Evolutionary conservation across 2,113 vertebrate species (phyloP), one percentile per base, ranked within the genome.

Genomic region (Mobula hypostoma): DNA sequence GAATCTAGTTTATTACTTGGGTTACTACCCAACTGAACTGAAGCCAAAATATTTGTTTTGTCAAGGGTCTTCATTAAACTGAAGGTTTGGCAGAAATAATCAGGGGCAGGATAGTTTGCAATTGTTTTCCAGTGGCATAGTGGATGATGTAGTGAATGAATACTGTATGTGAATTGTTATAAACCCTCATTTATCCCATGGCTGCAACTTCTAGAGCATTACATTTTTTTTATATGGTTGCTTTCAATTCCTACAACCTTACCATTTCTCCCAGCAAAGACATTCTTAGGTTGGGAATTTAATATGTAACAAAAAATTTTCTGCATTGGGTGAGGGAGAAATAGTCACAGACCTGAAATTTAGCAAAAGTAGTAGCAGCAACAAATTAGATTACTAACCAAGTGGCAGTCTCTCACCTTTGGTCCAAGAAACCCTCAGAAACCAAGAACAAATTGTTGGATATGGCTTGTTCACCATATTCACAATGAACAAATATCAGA

Each of bases 1-100:
- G 29, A 90, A 90, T 90, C 85, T 17, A 90, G 27, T 58, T 85
- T 61, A 90, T 90, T 90, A 68, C 85, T 90, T 90, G n/a, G 63
- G 12, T 90, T 68, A 61, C 29, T 68, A 90, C 85, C 85, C n/a
- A 68, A 66, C 14, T 6, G n/a, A 90, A 66, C n/a, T 88, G 58
- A 88, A 29, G 83, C 58, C 58, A 88, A 88, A 88, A 88, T 88
- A 14, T n/a, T 88, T 88, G 29, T 66, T n/a, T 63, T 90, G 61
- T 90, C 85, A 90, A 90, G 61, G 61, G 61, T 61, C 85, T 90
- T 12, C n/a, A 66, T 32, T 32, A n/a, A 32, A 27, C 85, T 68
- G 85, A 90, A 61, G 61, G 85, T 15, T 90, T 90, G 61, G 85
- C 58, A 90, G 29, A 66, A 90, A 32, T 66, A 7, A 90, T 90